phyloP scores from a whole-genome alignment of 92 coral and sea anemone genomes.

The Zoanthus solanderi region DNA sequence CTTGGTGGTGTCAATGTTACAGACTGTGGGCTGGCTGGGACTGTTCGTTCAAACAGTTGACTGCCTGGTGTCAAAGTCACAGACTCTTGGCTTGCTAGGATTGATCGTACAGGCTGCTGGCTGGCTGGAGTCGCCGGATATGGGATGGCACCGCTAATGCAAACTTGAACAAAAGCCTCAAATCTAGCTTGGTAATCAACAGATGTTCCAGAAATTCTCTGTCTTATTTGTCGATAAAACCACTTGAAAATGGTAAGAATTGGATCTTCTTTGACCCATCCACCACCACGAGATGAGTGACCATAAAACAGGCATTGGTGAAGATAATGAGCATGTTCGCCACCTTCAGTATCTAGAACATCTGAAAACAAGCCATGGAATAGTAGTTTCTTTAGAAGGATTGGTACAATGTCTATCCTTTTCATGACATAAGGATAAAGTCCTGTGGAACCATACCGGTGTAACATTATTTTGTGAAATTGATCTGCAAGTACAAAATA shows the following conservation, averaged over 20 bases:
- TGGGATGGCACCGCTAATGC: slow-evolving; percentile 5
- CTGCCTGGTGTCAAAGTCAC: background rate
- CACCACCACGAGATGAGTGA: slow-evolving; percentile 26
- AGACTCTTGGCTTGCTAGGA: background rate
- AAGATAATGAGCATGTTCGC: slow-evolving; percentile 27
- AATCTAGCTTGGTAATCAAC: slow-evolving; percentile 7
- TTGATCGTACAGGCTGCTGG: background rate
- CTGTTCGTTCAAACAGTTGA: background rate
- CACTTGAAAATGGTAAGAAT: slow-evolving; percentile 14
- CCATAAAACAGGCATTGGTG: slow-evolving; percentile 30
- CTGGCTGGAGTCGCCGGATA: background rate
- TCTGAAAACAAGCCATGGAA: slow-evolving; percentile 30
- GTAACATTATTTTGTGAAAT: slow-evolving; percentile 1
- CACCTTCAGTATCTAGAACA: slow-evolving; percentile 32
- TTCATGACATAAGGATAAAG: slow-evolving; percentile 40
- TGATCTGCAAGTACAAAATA: slow-evolving; percentile 17
- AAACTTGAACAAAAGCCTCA: slow-evolving; percentile 8
- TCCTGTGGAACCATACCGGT: slow-evolving; percentile 30
- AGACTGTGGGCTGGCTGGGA: background rate
- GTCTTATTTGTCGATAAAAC: slow-evolving; percentile 17
- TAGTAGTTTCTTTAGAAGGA: slow-evolving; percentile 31
- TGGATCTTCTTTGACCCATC: slow-evolving; percentile 23
- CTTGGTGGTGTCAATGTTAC: background rate
- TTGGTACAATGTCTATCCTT: slow-evolving; percentile 38
- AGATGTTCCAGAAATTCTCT: slow-evolving; percentile 15